Conservation (phyloP, 2,888 invertebrate genomes). For the Imbricaverruca yamaguchii region DNA sequence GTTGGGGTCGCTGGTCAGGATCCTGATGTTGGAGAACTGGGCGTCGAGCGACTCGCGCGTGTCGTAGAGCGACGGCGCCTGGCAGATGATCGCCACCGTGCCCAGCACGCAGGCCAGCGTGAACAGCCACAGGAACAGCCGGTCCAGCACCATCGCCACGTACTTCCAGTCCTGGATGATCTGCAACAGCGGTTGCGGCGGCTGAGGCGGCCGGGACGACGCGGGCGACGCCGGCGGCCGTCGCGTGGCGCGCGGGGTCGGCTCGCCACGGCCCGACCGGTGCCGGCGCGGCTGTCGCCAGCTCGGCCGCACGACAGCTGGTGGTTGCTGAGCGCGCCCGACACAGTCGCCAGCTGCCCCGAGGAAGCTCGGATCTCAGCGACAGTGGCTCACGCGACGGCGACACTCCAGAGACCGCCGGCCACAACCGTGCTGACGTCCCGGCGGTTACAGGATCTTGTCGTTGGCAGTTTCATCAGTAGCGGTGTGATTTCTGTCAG, state of each 20-base stretch:
- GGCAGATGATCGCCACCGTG: constrained; percentile 75
- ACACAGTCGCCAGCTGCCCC: too few species aligned
- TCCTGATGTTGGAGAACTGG: constrained; percentile 2
- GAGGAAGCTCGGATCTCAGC: too few species aligned
- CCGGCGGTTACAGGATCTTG: not conserved
- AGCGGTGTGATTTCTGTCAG: too few species aligned
- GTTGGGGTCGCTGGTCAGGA: constrained; percentile 1
- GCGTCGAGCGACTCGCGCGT: constrained; percentile 70
- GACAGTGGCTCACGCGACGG: too few species aligned
- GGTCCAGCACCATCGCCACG: constrained; percentile 87
- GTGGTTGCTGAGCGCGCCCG: too few species aligned
- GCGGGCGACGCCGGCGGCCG: not conserved
- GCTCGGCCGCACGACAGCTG: too few species aligned
- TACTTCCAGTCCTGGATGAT: constrained; percentile 95
- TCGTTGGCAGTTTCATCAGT: too few species aligned
- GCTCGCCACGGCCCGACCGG: too few species aligned
- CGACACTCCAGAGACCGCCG: not conserved
- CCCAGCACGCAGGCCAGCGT: constrained; percentile 67
- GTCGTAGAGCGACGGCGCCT: constrained; percentile 82
- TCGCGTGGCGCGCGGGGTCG: not conserved
- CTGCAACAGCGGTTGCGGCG: constrained; percentile 42
- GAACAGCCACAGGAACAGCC: constrained; percentile 88
- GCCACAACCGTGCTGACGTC: not conserved
- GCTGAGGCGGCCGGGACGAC: not conserved
- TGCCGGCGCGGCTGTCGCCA: too few species aligned